Evolutionary conservation across 2,113 vertebrate genomes (phyloP).

Genomic region (Phrynosoma platyrhinos): DNA sequence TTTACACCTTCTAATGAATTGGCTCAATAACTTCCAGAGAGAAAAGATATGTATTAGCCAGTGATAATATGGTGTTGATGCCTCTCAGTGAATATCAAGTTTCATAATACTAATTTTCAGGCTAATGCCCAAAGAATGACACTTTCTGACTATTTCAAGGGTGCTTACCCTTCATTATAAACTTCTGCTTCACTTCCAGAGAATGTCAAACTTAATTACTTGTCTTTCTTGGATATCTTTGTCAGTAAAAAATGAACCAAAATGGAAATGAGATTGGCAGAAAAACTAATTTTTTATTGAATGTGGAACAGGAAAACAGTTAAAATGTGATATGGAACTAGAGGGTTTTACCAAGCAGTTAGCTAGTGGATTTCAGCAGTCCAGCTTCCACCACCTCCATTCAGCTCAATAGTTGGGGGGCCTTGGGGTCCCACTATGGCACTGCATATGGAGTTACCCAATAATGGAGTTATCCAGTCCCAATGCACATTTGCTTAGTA

Average conservation of each 20-base stretch:
- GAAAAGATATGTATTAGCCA: not conserved
- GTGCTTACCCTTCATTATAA: conserved; percentile 37
- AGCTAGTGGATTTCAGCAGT: not conserved
- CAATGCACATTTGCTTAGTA: too few relatives aligned
- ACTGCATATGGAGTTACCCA: not conserved
- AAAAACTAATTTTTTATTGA: not conserved
- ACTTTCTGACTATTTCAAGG: conserved; percentile 48
- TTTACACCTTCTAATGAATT: not conserved
- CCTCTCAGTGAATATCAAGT: conserved; percentile 25
- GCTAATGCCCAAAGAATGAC: conserved; percentile 47
- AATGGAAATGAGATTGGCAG: conserved; percentile 5
- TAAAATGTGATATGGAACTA: not conserved
- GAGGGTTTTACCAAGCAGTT: not conserved
- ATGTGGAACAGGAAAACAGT: not conserved
- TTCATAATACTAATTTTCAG: conserved; percentile 50
- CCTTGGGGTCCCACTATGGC: not conserved
- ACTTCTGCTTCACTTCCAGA: conserved; percentile 49
- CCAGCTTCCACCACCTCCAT: not conserved
- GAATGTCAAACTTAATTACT: conserved; percentile 10
- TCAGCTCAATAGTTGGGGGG: not conserved
- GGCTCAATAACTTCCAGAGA: not conserved
- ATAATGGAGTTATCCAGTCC: not conserved
- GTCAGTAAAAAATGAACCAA: conserved; percentile 38
- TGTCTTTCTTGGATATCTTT: conserved; percentile 31
- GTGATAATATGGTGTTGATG: not conserved